Percentiles rank a stretch among this genome's conserved stretches.
These are phyloP conservation scores for Halictus rubicundus DNA, from an alignment of 1,140 invertebrate species.

Conservation along the genomic window DNA sequence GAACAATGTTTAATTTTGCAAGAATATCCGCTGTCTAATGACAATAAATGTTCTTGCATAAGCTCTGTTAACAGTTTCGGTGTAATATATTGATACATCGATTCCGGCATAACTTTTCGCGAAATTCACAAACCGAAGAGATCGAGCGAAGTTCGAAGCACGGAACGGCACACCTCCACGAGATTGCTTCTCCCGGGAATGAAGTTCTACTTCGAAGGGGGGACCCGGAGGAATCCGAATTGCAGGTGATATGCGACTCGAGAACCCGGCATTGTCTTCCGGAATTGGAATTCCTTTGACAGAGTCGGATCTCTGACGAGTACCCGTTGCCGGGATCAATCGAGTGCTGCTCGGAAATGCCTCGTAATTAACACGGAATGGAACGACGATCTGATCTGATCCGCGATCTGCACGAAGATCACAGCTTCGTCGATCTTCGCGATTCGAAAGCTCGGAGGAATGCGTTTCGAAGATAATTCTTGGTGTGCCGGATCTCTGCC, in stretches of 20 bases:
- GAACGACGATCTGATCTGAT: slow-evolving; percentile 15
- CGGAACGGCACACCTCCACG: neutral
- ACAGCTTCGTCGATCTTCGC: neutral
- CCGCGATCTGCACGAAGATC: neutral
- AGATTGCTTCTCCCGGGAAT: neutral
- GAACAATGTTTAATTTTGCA: no score
- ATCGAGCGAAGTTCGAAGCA: neutral
- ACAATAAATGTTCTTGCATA: no score
- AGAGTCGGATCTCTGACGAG: neutral
- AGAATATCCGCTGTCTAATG: no score
- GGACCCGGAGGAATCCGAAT: neutral
- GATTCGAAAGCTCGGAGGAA: neutral
- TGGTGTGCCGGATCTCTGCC: no score
- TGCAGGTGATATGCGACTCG: neutral
- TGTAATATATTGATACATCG: no score
- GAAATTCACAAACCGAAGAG: no score
- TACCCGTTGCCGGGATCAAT: neutral
- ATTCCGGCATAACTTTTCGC: no score
- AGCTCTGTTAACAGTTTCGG: no score
- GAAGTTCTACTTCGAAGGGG: neutral
- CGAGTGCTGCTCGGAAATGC: neutral
- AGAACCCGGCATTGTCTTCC: neutral
- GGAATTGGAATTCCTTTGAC: slow-evolving; percentile 4
- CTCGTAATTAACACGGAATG: slow-evolving; percentile 49
- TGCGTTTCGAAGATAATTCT: no score